phyloP scores from a whole-genome alignment of 2,113 vertebrate genomes.

The Fukomys damarensis region DNA sequence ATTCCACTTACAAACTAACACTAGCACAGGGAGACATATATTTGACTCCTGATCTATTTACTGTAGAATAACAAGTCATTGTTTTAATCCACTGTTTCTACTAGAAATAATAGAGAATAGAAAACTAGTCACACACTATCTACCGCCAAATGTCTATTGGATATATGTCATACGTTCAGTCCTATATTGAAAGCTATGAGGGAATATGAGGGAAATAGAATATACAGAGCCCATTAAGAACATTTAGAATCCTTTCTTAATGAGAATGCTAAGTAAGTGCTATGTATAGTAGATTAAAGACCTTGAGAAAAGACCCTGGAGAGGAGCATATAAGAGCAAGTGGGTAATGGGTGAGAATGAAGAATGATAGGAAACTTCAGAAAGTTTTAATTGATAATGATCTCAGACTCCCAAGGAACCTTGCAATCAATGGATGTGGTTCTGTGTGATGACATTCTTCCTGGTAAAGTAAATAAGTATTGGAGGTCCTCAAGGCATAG shows the following conservation, averaged over 20 bases:
- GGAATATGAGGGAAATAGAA: neutral
- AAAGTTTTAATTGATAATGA: slow-evolving; percentile 34
- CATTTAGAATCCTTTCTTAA: slow-evolving; percentile 2
- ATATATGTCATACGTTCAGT: neutral
- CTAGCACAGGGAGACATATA: neutral
- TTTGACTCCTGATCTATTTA: neutral
- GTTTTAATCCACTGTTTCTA: slow-evolving; percentile 27
- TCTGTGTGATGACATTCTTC: neutral
- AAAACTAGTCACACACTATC: neutral
- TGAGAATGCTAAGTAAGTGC: neutral
- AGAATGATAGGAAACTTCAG: neutral
- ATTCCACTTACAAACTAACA: neutral
- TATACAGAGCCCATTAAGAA: neutral
- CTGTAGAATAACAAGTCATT: neutral
- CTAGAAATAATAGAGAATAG: neutral
- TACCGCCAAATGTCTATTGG: neutral
- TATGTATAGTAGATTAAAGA: neutral
- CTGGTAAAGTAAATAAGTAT: neutral
- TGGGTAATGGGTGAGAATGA: neutral
- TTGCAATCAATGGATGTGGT: neutral
- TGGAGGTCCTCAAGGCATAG: neutral
- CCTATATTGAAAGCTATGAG: neutral
- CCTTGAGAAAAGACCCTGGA: neutral
- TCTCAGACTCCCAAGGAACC: slow-evolving; percentile 1
- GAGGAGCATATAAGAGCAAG: neutral